These are phyloP conservation scores for Oligia fasciuncula DNA, from an alignment of 2,888 invertebrate genomes.

Conservation along the genomic window DNA sequence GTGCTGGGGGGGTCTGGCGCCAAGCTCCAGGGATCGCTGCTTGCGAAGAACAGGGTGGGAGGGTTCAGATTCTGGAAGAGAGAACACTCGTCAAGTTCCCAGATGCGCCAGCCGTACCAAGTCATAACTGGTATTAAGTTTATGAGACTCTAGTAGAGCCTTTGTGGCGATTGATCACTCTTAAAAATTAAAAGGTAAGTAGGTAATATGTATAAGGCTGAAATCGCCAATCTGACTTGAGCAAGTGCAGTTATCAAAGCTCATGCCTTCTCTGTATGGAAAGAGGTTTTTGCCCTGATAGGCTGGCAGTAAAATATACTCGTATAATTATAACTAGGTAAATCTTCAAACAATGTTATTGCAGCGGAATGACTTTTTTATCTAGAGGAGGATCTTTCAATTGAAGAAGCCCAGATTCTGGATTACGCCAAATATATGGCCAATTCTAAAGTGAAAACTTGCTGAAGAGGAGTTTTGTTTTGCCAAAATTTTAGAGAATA, in stretches of 20 bases:
- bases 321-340: background rate
- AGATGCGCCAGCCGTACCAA: background rate
- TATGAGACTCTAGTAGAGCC: background rate
- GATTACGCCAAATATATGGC: too few relatives aligned
- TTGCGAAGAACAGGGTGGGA: conserved; percentile 86
- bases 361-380: background rate
- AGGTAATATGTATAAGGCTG: background rate
- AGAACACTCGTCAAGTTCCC: conserved; percentile 54
- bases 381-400: background rate
- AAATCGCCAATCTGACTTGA: background rate
- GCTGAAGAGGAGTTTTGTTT: background rate
- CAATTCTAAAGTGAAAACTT: too few relatives aligned
- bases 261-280: background rate
- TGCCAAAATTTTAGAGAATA: background rate
- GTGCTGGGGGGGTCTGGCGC: conserved; percentile 85
- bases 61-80: conserved; percentile 82
- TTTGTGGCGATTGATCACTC: background rate
- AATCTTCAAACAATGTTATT: background rate
- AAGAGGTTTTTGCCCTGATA: background rate
- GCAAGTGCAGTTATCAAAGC: background rate
- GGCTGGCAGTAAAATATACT: too few relatives aligned
- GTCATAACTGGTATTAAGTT: background rate
- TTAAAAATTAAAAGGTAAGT: background rate
- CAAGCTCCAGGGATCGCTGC: conserved; percentile 86
- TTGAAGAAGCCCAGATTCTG: background rate